phyloP scores from a whole-genome alignment of 2,888 invertebrate genomes.

The Torymus texanus region DNA sequence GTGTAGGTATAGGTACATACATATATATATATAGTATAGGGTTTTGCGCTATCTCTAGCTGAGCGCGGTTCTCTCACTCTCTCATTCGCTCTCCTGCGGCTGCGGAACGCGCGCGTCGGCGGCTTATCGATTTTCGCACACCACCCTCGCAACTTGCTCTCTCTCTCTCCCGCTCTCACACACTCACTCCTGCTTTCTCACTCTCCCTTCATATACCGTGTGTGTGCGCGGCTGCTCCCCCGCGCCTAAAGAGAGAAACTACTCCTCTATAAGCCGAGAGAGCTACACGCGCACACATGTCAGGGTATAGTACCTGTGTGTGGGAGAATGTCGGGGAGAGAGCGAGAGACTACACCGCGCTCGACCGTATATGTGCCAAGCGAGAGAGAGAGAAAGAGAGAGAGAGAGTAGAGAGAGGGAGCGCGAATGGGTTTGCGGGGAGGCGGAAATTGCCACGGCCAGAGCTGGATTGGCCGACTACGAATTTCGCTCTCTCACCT shows the following conservation, averaged over 20 bases:
- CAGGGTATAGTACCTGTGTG: too few relatives aligned
- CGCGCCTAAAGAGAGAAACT: constrained; percentile 33
- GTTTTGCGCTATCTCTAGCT: constrained; percentile 44
- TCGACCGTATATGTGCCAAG: too few relatives aligned
- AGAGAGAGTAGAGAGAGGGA: not conserved
- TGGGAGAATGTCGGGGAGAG: too few relatives aligned
- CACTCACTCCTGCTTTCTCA: too few relatives aligned
- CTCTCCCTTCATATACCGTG: too few relatives aligned
- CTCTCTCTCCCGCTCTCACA: too few relatives aligned
- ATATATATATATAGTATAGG: constrained; percentile 4
- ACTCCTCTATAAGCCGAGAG: constrained; percentile 5
- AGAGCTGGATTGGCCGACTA: constrained; percentile 49
- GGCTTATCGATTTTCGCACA: constrained; percentile 55
- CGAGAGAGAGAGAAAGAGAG: not conserved
- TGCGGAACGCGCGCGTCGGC: constrained; percentile 1
- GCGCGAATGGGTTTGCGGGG: constrained; percentile 23
- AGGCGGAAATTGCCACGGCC: constrained; percentile 49
- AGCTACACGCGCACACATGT: not conserved
- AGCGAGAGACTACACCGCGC: too few relatives aligned
- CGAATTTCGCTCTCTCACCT: constrained; percentile 40
- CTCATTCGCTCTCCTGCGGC: too few relatives aligned
- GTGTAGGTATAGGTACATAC: too few relatives aligned
- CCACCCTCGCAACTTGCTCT: not conserved
- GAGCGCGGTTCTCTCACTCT: too few relatives aligned
- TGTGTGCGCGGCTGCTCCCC: not conserved